Evolutionary conservation across 2,113 vertebrate species (phyloP).

Genomic region (Paramormyrops kingsleyae): DNA sequence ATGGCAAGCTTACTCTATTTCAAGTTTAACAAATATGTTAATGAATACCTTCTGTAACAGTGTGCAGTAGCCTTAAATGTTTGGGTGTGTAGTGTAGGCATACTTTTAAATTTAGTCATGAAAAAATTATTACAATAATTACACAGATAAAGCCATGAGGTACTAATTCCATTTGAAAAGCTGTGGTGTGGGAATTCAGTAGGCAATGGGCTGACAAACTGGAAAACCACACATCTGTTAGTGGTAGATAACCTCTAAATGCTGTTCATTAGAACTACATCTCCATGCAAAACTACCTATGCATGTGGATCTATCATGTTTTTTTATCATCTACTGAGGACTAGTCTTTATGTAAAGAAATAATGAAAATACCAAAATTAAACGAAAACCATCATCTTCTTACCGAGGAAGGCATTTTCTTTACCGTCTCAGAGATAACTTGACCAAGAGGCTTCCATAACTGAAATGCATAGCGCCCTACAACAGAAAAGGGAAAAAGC

Average conservation of each 20-base stretch:
- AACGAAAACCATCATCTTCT: background rate
- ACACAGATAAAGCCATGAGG: background rate
- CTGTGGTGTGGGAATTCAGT: background rate
- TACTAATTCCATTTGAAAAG: background rate
- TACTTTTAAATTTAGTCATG: background rate
- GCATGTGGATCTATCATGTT: background rate
- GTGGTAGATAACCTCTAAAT: background rate
- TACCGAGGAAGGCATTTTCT: conserved; percentile 38
- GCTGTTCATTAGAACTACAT: background rate
- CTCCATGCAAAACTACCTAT: background rate
- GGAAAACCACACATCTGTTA: background rate
- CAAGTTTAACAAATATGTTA: background rate
- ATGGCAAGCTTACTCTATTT: background rate
- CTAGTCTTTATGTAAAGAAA: background rate
- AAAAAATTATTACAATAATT: background rate
- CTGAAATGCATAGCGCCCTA: conserved; percentile 80
- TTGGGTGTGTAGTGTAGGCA: background rate
- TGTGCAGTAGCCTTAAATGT: background rate
- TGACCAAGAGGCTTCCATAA: conserved; percentile 86
- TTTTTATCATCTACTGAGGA: background rate
- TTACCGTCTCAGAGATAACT: conserved; percentile 70
- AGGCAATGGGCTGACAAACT: background rate
- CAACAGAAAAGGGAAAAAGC: conserved; percentile 6
- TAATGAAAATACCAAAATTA: background rate
- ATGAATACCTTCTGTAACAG: background rate